Evolutionary conservation across 2,888 invertebrate genomes (phyloP), one percentile per base, ranked within the genome.

Genomic region (Carterocephalus palaemon): DNA sequence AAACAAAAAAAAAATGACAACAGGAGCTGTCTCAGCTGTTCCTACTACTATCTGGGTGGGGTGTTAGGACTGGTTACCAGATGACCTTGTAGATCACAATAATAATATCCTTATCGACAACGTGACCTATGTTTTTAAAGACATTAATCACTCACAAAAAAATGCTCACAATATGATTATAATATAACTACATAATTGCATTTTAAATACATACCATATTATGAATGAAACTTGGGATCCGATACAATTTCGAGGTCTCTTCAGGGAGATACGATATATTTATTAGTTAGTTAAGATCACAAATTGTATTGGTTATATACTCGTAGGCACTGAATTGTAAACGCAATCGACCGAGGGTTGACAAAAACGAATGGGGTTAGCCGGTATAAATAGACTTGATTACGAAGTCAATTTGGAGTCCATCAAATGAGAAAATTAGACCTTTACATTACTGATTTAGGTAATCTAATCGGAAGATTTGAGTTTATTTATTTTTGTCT

Each of bases 231-330:
- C 12, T 34, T 34, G 22, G 9, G 33, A 22, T 34, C n/a, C n/a
- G n/a, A n/a, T 28, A 20, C 13, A 12, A 17, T 10, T 15, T 15
- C 2, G 36, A 1, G 16, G 16, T 26, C 23, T 6, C 15, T 4
- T n/a, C n/a, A 19, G 13, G 2, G 26, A 26, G 15, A 19, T 37
- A 24, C 24, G n/a, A 17, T 12, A n/a, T n/a, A 36, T 37, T 16
- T 37, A 37, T 37, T 37, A 13, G 37, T 26, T 37, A 37, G 24
- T 37, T 15, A 13, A 34, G 33, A 23, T 23, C 36, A 8, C 9
- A 15, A 23, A 15, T 37, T 16, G 9, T 26, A 36, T 24, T 15
- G 22, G n/a, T n/a, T n/a, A 15, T 19, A 9, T 13, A 34, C 16
- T 16, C 16, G 12, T 4, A n/a, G 36, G 3, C 9, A 37, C 26